These are phyloP conservation scores for Corydoras sp. DNA, from an alignment of 2,113 vertebrate genomes.

Conservation along the genomic window DNA sequence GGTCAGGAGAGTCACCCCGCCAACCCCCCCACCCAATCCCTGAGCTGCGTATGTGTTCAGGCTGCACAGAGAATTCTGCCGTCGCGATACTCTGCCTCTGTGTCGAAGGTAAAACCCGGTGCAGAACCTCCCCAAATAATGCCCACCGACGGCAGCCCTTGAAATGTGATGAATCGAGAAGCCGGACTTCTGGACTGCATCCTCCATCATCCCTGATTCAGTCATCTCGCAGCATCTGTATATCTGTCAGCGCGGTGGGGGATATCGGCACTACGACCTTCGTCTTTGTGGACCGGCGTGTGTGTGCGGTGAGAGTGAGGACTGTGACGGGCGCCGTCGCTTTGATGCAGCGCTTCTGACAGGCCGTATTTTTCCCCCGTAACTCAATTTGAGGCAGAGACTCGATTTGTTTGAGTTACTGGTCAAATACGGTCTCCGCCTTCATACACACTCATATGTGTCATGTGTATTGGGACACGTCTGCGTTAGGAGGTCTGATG, in stretches of 20 bases:
- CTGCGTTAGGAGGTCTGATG: too few species aligned
- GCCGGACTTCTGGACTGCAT: neutral
- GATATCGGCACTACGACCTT: slow-evolving; percentile 9
- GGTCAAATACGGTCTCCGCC: neutral
- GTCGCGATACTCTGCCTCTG: too few species aligned
- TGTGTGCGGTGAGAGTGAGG: neutral
- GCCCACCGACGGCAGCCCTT: neutral
- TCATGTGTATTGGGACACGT: too few species aligned
- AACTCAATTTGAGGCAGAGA: neutral
- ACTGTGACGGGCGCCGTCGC: neutral
- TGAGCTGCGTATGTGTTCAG: too few species aligned
- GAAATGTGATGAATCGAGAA: neutral
- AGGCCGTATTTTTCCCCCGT: neutral
- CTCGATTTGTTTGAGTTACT: neutral
- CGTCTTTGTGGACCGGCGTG: neutral
- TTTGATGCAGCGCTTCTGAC: neutral
- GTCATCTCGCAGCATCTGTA: slow-evolving; percentile 4
- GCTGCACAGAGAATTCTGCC: too few species aligned
- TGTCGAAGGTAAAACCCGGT: too few species aligned
- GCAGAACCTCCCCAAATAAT: too few species aligned
- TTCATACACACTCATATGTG: too few species aligned
- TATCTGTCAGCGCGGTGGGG: neutral
- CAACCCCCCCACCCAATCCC: too few species aligned
- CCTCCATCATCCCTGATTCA: slow-evolving; percentile 4
- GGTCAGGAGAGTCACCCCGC: too few species aligned